Conservation (phyloP, 2,797 vertebrate genomes). For the Notolabrus celidotus region DNA sequence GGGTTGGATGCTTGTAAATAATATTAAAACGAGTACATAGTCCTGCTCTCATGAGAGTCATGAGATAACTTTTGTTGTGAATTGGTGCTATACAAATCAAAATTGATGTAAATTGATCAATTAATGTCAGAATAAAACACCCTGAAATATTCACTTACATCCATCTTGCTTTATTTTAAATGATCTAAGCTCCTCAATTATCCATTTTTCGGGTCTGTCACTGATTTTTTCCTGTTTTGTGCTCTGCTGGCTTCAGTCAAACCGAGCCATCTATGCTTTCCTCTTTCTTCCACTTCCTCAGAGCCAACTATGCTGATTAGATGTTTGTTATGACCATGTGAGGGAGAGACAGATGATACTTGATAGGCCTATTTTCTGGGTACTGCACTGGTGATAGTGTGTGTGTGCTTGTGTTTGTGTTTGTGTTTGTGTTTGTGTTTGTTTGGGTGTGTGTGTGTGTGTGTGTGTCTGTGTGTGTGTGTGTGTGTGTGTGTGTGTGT, state of each 20-base stretch:
- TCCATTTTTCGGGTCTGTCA: constrained; percentile 42
- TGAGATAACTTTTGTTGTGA: background rate
- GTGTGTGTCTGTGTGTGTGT: constrained; percentile 26
- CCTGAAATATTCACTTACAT: constrained; percentile 17
- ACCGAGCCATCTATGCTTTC: constrained; percentile 42
- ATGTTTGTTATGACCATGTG: constrained; percentile 68
- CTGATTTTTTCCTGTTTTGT: constrained; percentile 51
- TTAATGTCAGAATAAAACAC: constrained; percentile 28
- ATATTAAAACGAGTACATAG: no score
- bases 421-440: no score
- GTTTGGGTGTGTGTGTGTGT: constrained; percentile 31
- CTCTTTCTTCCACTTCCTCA: constrained; percentile 39
- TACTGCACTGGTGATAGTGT: constrained; percentile 60
- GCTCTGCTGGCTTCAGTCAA: constrained; percentile 18
- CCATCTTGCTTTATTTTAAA: constrained; percentile 18
- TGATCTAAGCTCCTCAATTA: constrained; percentile 36
- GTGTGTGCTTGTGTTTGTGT: constrained; percentile 31
- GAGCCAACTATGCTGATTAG: constrained; percentile 68
- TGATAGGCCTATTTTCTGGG: constrained; percentile 71
- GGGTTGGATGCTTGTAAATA: no score
- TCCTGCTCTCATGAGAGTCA: no score
- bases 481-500: constrained; percentile 29
- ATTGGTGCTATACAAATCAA: background rate
- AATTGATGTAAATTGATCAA: background rate
- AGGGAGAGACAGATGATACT: constrained; percentile 57